These are phyloP conservation scores for Microplitis manilae DNA, from an alignment of 2,888 invertebrate genomes.

Conservation along the genomic window DNA sequence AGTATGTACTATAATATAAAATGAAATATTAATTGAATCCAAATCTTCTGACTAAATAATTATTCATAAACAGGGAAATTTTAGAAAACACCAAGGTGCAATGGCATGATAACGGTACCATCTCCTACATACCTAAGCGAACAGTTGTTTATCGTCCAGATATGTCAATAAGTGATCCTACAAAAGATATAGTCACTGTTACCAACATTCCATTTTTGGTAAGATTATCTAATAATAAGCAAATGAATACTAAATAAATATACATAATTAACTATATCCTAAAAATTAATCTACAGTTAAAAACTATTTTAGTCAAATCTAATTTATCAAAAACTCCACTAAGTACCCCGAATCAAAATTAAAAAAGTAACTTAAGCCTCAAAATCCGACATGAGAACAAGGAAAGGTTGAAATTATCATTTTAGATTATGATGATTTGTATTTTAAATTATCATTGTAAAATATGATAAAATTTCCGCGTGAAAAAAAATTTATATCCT, in stretches of 20 bases:
- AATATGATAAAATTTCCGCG: no score
- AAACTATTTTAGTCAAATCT: no score
- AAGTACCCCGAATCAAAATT: no score
- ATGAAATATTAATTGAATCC: background rate
- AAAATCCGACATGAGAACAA: no score
- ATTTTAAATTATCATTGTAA: no score
- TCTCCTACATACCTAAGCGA: constrained; percentile 78
- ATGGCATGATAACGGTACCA: constrained; percentile 78
- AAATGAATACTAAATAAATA: no score
- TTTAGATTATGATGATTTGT: no score
- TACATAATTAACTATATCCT: background rate
- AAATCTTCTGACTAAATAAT: constrained; percentile 4
- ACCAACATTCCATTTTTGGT: constrained; percentile 83
- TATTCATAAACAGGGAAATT: constrained; percentile 75
- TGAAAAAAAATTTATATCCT: no score
- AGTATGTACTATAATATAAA: constrained; percentile 74
- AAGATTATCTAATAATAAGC: constrained; percentile 64
- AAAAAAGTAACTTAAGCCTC: no score
- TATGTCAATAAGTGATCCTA: constrained; percentile 78
- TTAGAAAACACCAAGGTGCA: constrained; percentile 79
- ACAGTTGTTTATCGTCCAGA: constrained; percentile 77
- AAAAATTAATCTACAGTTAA: no score
- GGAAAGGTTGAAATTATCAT: no score
- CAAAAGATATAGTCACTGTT: constrained; percentile 75
- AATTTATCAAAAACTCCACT: no score